Evolutionary conservation across 30 jellyfish, hydroid and myxozoan species (phyloP), one percentile per base, ranked within the genome.

Genomic region (Aurelia sp.): DNA sequence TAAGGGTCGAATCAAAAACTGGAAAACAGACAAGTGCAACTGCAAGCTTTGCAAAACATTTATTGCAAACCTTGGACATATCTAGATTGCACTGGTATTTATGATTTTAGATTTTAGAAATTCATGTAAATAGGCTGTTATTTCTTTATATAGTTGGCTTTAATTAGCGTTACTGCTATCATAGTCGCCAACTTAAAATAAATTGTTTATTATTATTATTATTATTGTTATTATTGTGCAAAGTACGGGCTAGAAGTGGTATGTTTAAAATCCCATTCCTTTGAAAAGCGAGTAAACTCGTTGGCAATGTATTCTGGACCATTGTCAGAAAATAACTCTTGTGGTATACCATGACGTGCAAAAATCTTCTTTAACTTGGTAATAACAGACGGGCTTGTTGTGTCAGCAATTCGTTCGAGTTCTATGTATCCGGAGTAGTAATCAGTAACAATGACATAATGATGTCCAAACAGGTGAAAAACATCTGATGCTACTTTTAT

Each of bases 401-500:
- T 53, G 63, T 73, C 63, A 40, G 84, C 20, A 1, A 73, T 31
- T 20, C 70, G 88, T 48, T 76, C 75, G 52, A 50, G 10, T 71
- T 71, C 70, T 71, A 71, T 71, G 82, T 71, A 71, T 50, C 82
- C 73, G 73, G 63, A 71, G 82, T 71, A 71, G 78, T 76, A 76
- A 61, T 76, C 88, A 8, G 65, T 52, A 61, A 65, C 82, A 27
- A 80, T 48, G 38, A 55, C 77, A 67, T 58, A 82, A 82, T 31
- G 72, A 33, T 47, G 76, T 82, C 86, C 71, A 44, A 47, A 47
- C 63, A 67, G 86, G 58, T 67, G 86, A 10, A 82, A 82, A 47
- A 67, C 64, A 80, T 80, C 90, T 12, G 90, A 17, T 80, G 85
- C 72, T 59, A 80, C 90, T 72, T 82, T 78, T 67, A 58, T 68